Evolutionary conservation across 2,113 vertebrate genomes (phyloP).

Genomic region (Prochilodus magdalenae): DNA sequence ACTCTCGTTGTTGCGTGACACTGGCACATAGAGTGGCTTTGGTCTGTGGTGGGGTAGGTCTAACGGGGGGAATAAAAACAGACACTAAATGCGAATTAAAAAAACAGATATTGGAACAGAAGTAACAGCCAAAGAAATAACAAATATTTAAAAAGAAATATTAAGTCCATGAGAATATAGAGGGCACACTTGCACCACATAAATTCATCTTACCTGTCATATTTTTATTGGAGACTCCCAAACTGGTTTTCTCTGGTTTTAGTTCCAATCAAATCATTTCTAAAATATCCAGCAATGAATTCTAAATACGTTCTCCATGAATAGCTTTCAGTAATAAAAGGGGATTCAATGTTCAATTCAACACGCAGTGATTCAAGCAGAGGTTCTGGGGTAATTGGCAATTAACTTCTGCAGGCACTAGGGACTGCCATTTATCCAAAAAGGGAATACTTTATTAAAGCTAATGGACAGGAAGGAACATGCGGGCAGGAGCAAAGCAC

Average conservation of each 20-base stretch:
- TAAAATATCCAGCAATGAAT: background rate
- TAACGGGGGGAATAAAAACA: conserved; percentile 64
- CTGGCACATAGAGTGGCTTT: conserved; percentile 88
- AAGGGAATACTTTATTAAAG: conserved; percentile 14
- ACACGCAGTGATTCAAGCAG: conserved; percentile 15
- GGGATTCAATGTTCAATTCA: background rate
- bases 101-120: too few relatives aligned
- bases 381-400: conserved; percentile 4
- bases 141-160: background rate
- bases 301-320: background rate
- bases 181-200: background rate
- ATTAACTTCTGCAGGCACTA: background rate
- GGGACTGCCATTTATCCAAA: conserved; percentile 15
- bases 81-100: too few relatives aligned
- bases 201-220: background rate
- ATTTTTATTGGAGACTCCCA: background rate
- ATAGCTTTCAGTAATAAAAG: background rate
- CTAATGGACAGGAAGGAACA: conserved; percentile 1
- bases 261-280: background rate
- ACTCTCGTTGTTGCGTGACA: conserved; percentile 89
- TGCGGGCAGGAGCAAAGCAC: background rate
- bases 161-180: background rate
- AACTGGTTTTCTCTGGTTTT: background rate
- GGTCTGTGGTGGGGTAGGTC: conserved; percentile 92
- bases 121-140: background rate